Percentiles rank a stretch among this genome's conserved stretches.
phyloP scores from a whole-genome alignment of 2,797 vertebrate species.

The Cyprinella venusta region DNA sequence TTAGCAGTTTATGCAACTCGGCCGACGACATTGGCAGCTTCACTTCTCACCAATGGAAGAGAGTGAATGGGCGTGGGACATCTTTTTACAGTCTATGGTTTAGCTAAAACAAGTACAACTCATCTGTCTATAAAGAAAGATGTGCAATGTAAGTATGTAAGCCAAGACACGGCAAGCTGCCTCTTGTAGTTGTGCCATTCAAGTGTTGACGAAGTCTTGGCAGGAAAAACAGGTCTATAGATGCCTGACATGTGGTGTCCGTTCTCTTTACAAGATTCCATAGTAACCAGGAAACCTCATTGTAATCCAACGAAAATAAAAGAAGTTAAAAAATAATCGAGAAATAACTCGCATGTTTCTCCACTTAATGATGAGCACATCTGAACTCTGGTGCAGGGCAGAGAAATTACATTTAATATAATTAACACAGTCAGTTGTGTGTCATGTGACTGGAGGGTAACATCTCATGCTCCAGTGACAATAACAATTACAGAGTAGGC shows the following conservation, averaged over 20 bases:
- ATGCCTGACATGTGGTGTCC: constrained; percentile 15
- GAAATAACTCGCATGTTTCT: constrained; percentile 39
- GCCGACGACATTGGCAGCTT: too few relatives aligned
- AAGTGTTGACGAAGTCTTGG: neutral
- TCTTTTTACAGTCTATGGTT: too few relatives aligned
- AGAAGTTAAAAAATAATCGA: neutral
- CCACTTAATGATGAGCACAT: neutral
- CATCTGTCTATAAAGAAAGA: neutral
- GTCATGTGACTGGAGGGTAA: neutral
- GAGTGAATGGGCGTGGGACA: too few relatives aligned
- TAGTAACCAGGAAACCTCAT: neutral
- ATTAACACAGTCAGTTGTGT: constrained; percentile 4
- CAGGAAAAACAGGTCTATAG: constrained; percentile 14
- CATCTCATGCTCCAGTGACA: neutral
- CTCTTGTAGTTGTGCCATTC: constrained; percentile 1
- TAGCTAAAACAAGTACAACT: neutral
- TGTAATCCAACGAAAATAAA: constrained; percentile 9
- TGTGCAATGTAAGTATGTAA: constrained; percentile 1
- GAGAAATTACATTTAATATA: neutral
- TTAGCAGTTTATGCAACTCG: too few relatives aligned
- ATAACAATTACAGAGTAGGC: constrained; percentile 23
- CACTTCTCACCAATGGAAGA: too few relatives aligned
- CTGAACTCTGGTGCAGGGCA: neutral
- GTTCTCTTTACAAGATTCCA: neutral
- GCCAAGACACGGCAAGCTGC: constrained; percentile 16